These are phyloP conservation scores for Catamblyrhynchus diadema DNA, from an alignment of 2,797 vertebrate genomes.

Conservation along the genomic window DNA sequence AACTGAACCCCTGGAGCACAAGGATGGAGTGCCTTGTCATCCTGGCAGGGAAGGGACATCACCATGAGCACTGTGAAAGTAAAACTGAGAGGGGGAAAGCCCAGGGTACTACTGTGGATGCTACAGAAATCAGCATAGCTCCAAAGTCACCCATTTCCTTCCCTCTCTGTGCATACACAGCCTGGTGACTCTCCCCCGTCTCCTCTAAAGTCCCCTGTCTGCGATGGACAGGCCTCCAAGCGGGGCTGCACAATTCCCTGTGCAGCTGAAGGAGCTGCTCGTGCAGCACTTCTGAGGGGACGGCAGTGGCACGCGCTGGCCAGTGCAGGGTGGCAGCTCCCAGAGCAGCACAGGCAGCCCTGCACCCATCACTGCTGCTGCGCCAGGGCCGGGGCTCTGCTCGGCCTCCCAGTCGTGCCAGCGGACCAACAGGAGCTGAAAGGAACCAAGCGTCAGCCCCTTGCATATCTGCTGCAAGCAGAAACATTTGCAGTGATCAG, in stretches of 20 bases:
- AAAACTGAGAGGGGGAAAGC: not conserved
- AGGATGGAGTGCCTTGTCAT: not conserved
- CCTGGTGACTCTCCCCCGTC: not conserved
- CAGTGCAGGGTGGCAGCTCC: fast-evolving
- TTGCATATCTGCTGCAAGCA: not conserved
- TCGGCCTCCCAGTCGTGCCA: not conserved
- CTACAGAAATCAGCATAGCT: not conserved
- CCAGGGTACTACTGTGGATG: no score
- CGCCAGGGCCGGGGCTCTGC: not conserved
- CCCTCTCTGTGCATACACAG: not conserved
- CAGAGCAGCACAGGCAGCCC: not conserved
- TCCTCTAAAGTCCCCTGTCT: not conserved
- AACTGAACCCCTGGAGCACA: not conserved
- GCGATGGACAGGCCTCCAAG: not conserved
- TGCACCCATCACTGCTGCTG: fast-evolving
- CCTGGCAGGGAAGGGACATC: not conserved
- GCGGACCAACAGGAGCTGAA: not conserved
- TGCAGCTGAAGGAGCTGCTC: not conserved
- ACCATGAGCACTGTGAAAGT: not conserved
- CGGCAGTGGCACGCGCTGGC: not conserved
- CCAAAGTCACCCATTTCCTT: not conserved
- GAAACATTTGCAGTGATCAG: slow-evolving; percentile 42
- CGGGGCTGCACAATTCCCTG: not conserved
- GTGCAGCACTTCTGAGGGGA: not conserved
- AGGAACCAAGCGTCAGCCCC: not conserved